Evolutionary conservation across 2,888 invertebrate genomes (phyloP).

Genomic region (Tineola bisselliella): DNA sequence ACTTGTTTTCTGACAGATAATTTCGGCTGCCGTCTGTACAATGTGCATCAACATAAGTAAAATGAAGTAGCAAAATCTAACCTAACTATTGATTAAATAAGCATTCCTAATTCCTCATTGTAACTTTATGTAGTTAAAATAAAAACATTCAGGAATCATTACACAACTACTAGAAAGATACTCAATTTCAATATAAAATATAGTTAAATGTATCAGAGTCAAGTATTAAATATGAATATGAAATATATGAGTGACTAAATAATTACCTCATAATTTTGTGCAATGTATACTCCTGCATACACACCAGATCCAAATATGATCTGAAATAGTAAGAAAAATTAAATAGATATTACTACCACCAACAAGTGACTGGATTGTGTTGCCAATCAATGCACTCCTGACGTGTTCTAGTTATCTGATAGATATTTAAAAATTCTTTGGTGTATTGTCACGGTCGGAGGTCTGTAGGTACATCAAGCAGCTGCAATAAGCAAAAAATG

Average conservation of each 20-base stretch:
- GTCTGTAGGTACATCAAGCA: too few relatives aligned
- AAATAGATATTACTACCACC: too few relatives aligned
- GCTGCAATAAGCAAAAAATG: too few relatives aligned
- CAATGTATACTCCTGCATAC: conserved; percentile 77
- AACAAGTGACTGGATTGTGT: too few relatives aligned
- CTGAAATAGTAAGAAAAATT: conserved; percentile 39
- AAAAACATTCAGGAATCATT: neutral
- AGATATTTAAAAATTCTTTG: too few relatives aligned
- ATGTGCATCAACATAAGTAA: neutral
- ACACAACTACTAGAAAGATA: too few relatives aligned
- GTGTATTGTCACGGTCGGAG: too few relatives aligned
- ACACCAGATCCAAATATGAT: conserved; percentile 74
- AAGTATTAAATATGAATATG: neutral
- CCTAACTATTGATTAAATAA: neutral
- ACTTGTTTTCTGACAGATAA: conserved; percentile 6
- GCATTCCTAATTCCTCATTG: neutral
- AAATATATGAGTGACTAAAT: neutral
- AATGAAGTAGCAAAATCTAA: neutral
- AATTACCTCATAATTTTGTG: conserved; percentile 80
- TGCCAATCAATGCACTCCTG: too few relatives aligned
- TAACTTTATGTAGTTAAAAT: neutral
- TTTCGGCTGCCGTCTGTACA: neutral
- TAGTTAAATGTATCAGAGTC: neutral
- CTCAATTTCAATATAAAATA: neutral
- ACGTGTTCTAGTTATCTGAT: too few relatives aligned